These are phyloP conservation scores for Cephalopholis sonnerati DNA, from an alignment of 2,113 vertebrate genomes.

Conservation along the genomic window DNA sequence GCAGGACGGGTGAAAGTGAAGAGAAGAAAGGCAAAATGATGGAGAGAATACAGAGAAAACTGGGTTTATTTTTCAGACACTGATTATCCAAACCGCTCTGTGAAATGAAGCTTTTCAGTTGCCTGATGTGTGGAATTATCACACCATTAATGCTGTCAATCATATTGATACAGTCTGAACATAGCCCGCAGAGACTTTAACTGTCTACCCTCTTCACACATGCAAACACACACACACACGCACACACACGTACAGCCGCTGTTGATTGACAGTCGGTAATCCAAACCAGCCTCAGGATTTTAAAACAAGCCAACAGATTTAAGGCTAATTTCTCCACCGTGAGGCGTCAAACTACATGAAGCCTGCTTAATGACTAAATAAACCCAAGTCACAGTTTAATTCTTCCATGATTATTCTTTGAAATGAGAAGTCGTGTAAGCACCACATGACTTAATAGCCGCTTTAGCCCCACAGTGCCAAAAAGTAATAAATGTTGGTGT, in stretches of 20 bases:
- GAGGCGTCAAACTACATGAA: slow-evolving; percentile 42
- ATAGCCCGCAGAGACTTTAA: slow-evolving; percentile 56
- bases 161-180: slow-evolving; percentile 61
- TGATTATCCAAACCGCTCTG: slow-evolving; percentile 65
- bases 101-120: slow-evolving; percentile 71
- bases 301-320: slow-evolving; percentile 65
- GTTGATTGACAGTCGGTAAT: slow-evolving; percentile 74
- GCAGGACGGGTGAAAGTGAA: slow-evolving; percentile 14
- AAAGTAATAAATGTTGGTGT: slow-evolving; percentile 29
- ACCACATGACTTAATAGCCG: slow-evolving; percentile 33
- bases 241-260: slow-evolving; percentile 29
- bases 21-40: slow-evolving; percentile 24
- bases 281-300: slow-evolving; percentile 56
- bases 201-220: slow-evolving; percentile 33
- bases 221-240: slow-evolving; percentile 10
- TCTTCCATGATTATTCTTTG: slow-evolving; percentile 28
- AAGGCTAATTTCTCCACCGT: slow-evolving; percentile 54
- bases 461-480: slow-evolving; percentile 21
- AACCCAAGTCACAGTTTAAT: slow-evolving; percentile 14
- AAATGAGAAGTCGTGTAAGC: slow-evolving; percentile 28
- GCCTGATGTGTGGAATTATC: slow-evolving; percentile 78
- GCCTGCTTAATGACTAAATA: slow-evolving; percentile 32
- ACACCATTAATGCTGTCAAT: slow-evolving; percentile 78
- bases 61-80: slow-evolving; percentile 52
- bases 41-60: slow-evolving; percentile 7